Conservation (phyloP, 2,113 vertebrate species). For the Lonchura striata region DNA sequence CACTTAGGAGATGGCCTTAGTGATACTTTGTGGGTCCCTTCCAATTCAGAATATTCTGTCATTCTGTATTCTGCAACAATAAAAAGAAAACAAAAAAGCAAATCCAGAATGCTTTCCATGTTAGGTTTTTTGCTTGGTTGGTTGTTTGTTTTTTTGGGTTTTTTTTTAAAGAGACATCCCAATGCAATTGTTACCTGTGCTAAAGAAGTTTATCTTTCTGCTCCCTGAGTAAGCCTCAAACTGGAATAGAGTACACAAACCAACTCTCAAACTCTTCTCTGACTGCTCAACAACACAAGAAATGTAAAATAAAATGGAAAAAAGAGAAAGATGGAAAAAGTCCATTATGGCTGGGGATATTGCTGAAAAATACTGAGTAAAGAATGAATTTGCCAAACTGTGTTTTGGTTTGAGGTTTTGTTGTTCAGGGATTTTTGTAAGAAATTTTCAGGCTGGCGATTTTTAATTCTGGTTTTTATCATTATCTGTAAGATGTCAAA, state of each 20-base stretch:
- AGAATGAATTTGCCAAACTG: background rate
- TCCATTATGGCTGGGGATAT: background rate
- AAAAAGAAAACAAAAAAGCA: background rate
- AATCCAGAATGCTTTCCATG: background rate
- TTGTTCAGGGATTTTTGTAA: background rate
- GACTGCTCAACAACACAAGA: background rate
- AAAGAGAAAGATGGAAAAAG: background rate
- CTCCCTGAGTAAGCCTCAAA: background rate
- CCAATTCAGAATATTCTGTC: background rate
- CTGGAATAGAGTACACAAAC: background rate
- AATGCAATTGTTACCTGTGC: background rate
- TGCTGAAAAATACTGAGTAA: background rate
- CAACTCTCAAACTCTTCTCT: background rate
- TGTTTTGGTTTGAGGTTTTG: background rate
- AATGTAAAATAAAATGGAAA: background rate
- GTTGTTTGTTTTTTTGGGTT: background rate
- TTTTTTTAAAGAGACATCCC: background rate
- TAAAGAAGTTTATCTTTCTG: background rate
- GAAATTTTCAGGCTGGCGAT: background rate
- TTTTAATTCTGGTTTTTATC: background rate
- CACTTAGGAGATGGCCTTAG: no score
- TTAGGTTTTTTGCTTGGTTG: background rate
- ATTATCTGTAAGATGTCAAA: background rate
- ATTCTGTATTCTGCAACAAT: background rate
- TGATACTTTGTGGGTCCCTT: background rate